Evolutionary conservation across 2,888 invertebrate species (phyloP), one percentile per base, ranked within the genome.

Genomic region (Pristionchus mayeri): DNA sequence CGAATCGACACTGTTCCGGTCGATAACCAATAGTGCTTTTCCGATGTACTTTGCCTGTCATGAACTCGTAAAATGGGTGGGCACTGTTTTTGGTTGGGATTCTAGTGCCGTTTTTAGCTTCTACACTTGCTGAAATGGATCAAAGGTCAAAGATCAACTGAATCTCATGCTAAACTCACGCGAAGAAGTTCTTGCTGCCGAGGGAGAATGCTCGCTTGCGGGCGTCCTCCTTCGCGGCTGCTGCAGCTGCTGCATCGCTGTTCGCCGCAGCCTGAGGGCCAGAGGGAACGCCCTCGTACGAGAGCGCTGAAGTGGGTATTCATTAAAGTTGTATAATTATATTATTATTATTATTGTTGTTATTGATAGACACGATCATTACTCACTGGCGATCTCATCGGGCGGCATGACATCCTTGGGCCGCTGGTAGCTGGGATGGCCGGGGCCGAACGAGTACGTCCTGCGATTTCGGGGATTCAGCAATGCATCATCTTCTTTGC

Each of bases 121-220:
- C n/a, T n/a, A n/a, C n/a, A n/a, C n/a, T n/a, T n/a, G n/a, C n/a
- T n/a, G n/a, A n/a, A n/a, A n/a, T n/a, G n/a, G n/a, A n/a, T n/a
- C n/a, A n/a, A n/a, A 11, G 7, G 40, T 63, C 63, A 63, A 48
- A 21, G 44, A n/a, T n/a, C n/a, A n/a, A n/a, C n/a, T n/a, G 30
- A 57, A 71, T 85, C 4, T 18, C 9, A 4, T 57, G 37, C 24
- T 40, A 57, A 82, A 75, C 88, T 76, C 84, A 90, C 90, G 86
- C 86, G 81, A 90, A 86, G 85, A 90, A 89, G 44, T 88, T 86
- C 44, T 83, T 87, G 79, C 88, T 89, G 27, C 91, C 91, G 24
- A 91, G 85, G 11, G 91, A 91, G 83, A 91, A 90, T 7, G 91
- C 89, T 57, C 91, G 78, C 83, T 90, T 88, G 30, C 91, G 76